phyloP scores from a whole-genome alignment of 2,797 vertebrate species.

The Oryzias sinensis region DNA sequence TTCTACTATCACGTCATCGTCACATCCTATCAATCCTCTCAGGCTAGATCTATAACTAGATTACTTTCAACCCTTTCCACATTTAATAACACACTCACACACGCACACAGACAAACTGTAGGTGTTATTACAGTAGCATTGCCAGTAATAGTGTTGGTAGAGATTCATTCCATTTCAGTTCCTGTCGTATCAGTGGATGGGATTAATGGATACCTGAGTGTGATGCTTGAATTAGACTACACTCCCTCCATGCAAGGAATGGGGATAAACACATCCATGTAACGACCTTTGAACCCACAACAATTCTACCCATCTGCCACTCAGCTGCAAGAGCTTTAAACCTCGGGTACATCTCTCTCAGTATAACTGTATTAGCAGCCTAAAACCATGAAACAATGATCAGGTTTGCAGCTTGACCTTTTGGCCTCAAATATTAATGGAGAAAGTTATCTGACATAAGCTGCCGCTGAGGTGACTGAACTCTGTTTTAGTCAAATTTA shows the following conservation, averaged over 20 bases:
- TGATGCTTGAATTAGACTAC: slow-evolving; percentile 67
- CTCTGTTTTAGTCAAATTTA: neutral
- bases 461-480: neutral
- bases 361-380: slow-evolving; percentile 21
- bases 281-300: slow-evolving; percentile 49
- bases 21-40: slow-evolving; percentile 53
- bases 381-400: slow-evolving; percentile 17
- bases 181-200: slow-evolving; percentile 70
- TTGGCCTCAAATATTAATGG: slow-evolving; percentile 19
- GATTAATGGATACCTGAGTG: slow-evolving; percentile 67
- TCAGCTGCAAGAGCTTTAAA: slow-evolving; percentile 45
- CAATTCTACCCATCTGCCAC: slow-evolving; percentile 64
- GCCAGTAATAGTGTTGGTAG: slow-evolving; percentile 53
- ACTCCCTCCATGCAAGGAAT: slow-evolving; percentile 47
- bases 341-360: slow-evolving; percentile 29
- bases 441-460: slow-evolving; percentile 8
- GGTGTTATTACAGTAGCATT: slow-evolving; percentile 58
- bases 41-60: slow-evolving; percentile 59
- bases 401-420: slow-evolving; percentile 24
- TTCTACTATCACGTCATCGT: slow-evolving; percentile 36
- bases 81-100: slow-evolving; percentile 18
- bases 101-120: slow-evolving; percentile 39
- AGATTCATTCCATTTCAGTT: slow-evolving; percentile 64
- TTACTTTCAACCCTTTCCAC: slow-evolving; percentile 48
- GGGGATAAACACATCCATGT: slow-evolving; percentile 60